Base-by-base conservation (phyloP, 2,113 vertebrate species). In the Xenopus borealis region DNA sequence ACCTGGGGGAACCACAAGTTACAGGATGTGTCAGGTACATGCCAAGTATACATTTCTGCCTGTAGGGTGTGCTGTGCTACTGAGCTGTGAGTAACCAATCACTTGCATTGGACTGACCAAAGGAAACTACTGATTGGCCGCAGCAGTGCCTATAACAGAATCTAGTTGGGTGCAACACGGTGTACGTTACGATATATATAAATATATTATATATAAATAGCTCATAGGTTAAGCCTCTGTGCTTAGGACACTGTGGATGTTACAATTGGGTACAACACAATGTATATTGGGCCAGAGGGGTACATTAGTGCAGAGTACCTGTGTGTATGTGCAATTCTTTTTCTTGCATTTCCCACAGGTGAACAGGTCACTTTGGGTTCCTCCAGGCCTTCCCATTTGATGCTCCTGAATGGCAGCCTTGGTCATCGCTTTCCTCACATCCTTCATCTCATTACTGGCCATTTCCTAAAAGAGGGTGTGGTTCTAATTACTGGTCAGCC, bases 331-430 rank as follows among this genome's bases (percentile, higher is more conserved):
- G 80, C 96, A 98, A 86, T 89, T 97, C 89, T 98, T 99, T 81
- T 95, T 92, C 72, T 87, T 92, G 90, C 97, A 98, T 79, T 95
- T 98, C 71, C 83, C 91, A 52, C 96, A 98, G 78, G 93, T 90
- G 83, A 99, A 98, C 80, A 98, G 95, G 83, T 98, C 96, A 0
- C 95, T 98, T 88, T 97, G 94, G 0, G 93, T 95, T 55, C 97
- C 97, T 14, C 96, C 93, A 0, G 93, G 93, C 87, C 94, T 96
- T 1, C 95, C 96, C 86, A 98, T 95, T 88, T 99, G 97, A 83
- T 98, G 97, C 78, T 98, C 95, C 1, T 95, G 91, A 79, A 98
- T 98, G 12, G 95, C 95, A 82, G 98, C 96, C 85, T 96, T 97
- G 0, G 96, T 99, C 92, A 98, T 91, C 71, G 93, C 88, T 82